A percentile compares a stretch with the other conserved stretches of the same genome.
phyloP scores from a whole-genome alignment of 2,113 vertebrate species.

The Megalops atlanticus region DNA sequence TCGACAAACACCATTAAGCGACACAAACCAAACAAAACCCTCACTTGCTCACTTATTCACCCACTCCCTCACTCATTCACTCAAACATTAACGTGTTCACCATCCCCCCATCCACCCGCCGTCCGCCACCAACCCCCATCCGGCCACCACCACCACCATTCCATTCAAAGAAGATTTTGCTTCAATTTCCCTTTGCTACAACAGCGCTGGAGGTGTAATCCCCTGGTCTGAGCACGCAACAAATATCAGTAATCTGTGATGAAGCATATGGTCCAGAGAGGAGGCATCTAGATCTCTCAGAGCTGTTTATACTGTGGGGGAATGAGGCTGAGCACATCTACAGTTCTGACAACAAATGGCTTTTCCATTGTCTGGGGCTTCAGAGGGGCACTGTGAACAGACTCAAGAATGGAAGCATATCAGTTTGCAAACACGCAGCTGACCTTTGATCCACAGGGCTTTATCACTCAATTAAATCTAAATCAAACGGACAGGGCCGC shows the following conservation, averaged over 20 bases:
- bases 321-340: not conserved
- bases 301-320: conserved; percentile 25
- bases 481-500: not conserved
- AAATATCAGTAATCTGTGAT: conserved; percentile 60
- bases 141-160: not conserved
- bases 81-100: too few relatives aligned
- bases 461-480: not conserved
- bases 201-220: conserved; percentile 46
- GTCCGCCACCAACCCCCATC: not conserved
- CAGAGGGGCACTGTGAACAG: not conserved
- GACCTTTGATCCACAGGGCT: not conserved
- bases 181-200: conserved; percentile 28
- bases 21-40: not conserved
- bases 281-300: conserved; percentile 20
- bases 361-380: not conserved
- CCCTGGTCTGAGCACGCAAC: conserved; percentile 50
- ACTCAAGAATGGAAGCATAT: not conserved
- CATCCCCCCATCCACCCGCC: not conserved
- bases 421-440: not conserved
- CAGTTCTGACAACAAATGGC: too few relatives aligned
- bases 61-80: not conserved
- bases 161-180: conserved; percentile 33
- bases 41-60: not conserved
- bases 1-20: not conserved
- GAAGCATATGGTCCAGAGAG: conserved; percentile 54